A percentile compares a stretch with the other conserved stretches of the same genome.
These are phyloP conservation scores for Poeciliopsis turneri DNA, from an alignment of 2,797 vertebrate genomes.

Conservation along the genomic window DNA sequence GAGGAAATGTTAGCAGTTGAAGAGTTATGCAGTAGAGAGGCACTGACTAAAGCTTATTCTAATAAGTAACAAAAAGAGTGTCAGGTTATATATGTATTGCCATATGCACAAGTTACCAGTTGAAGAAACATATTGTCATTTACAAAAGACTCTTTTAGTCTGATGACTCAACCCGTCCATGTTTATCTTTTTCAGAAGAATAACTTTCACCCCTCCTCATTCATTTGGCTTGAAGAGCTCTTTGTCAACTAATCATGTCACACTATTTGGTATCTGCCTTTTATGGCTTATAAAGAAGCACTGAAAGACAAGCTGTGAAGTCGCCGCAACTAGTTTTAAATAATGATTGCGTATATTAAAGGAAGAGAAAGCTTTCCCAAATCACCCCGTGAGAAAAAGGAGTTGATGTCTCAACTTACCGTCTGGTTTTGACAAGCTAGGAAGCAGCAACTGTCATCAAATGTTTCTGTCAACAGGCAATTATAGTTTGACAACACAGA, in stretches of 20 bases:
- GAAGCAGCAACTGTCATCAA: neutral
- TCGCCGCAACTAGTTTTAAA: neutral
- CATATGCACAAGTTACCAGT: neutral
- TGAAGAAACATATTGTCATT: neutral
- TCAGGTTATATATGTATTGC: neutral
- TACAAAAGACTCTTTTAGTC: neutral
- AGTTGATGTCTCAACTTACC: neutral
- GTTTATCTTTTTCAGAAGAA: neutral
- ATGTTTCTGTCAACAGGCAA: neutral
- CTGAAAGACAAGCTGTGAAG: neutral
- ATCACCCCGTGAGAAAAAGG: neutral
- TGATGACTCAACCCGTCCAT: neutral
- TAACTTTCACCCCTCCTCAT: neutral
- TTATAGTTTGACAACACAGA: neutral
- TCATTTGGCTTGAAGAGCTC: neutral
- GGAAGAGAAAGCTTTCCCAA: neutral
- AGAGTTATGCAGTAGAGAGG: neutral
- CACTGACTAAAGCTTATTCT: neutral
- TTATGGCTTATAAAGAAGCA: neutral
- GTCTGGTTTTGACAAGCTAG: neutral
- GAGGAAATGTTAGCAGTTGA: neutral
- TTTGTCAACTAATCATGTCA: neutral
- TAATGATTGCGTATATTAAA: neutral
- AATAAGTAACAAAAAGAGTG: too few relatives aligned
- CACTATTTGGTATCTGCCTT: neutral